Conservation (phyloP, 1,140 invertebrate species). For the Drosophila varians region DNA sequence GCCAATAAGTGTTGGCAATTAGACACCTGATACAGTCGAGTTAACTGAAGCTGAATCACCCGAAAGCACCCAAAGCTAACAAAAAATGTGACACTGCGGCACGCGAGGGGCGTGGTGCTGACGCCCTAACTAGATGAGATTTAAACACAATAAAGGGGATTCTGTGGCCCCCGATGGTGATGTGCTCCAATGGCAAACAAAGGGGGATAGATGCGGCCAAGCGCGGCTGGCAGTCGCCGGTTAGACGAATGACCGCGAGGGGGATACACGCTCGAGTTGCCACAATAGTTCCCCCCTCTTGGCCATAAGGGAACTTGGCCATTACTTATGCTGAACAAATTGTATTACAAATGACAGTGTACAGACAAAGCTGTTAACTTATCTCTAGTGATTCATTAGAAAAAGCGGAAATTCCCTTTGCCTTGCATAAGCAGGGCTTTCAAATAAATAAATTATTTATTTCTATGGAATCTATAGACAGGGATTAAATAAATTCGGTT, state of each 20-base stretch:
- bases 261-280: slow-evolving; percentile 42
- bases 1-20: slow-evolving; percentile 19
- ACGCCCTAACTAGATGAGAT: slow-evolving; percentile 39
- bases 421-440: too few species aligned
- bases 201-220: not conserved
- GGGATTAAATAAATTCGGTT: too few species aligned
- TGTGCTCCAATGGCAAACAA: slow-evolving; percentile 15
- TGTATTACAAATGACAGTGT: slow-evolving; percentile 45
- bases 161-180: slow-evolving; percentile 12
- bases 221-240: not conserved
- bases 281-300: slow-evolving; percentile 5
- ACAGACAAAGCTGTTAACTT: slow-evolving; percentile 10
- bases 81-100: slow-evolving; percentile 1
- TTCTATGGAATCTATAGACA: too few species aligned
- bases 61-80: not conserved
- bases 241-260: slow-evolving; percentile 42
- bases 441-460: too few species aligned
- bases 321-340: slow-evolving; percentile 53
- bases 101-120: slow-evolving; percentile 30
- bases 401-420: slow-evolving; percentile 30
- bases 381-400: slow-evolving; percentile 33
- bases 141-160: slow-evolving; percentile 50
- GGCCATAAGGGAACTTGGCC: slow-evolving; percentile 15
- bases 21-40: slow-evolving; percentile 25
- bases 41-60: slow-evolving; percentile 12